These are phyloP conservation scores for Solenodon paradoxus DNA, from an alignment of 2,113 vertebrate genomes.

Conservation along the genomic window DNA sequence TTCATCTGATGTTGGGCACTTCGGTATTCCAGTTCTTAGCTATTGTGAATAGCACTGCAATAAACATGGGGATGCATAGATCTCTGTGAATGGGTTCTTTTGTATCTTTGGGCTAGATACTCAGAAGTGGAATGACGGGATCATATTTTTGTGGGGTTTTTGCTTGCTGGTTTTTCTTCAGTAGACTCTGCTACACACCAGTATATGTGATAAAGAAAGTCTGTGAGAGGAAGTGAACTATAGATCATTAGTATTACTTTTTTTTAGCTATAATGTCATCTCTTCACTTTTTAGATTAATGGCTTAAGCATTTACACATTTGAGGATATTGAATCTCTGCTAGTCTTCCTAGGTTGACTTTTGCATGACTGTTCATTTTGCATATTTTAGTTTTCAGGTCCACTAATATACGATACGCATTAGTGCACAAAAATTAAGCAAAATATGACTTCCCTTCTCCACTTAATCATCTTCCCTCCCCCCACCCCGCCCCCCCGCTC, in stretches of 20 bases:
- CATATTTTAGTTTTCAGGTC: constrained; percentile 13
- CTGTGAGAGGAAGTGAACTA: background rate
- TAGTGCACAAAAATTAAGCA: background rate
- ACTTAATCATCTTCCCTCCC: background rate
- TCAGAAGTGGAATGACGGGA: too few relatives aligned
- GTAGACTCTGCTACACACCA: background rate
- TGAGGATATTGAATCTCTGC: background rate
- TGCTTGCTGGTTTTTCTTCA: constrained; percentile 17
- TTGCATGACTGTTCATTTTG: background rate
- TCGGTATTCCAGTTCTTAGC: too few relatives aligned
- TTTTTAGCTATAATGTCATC: too few relatives aligned
- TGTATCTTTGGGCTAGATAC: too few relatives aligned
- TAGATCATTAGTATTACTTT: background rate
- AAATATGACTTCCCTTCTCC: background rate
- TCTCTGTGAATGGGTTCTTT: too few relatives aligned
- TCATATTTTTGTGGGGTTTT: too few relatives aligned
- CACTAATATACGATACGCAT: background rate
- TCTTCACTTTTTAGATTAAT: background rate
- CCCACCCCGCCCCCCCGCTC: background rate
- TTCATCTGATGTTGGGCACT: too few relatives aligned
- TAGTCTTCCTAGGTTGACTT: constrained; percentile 2
- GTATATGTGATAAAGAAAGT: background rate
- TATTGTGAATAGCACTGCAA: too few relatives aligned
- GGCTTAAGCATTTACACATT: background rate
- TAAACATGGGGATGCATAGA: too few relatives aligned